phyloP scores from a whole-genome alignment of 2,888 invertebrate species.

The Diplolepis rosae region DNA sequence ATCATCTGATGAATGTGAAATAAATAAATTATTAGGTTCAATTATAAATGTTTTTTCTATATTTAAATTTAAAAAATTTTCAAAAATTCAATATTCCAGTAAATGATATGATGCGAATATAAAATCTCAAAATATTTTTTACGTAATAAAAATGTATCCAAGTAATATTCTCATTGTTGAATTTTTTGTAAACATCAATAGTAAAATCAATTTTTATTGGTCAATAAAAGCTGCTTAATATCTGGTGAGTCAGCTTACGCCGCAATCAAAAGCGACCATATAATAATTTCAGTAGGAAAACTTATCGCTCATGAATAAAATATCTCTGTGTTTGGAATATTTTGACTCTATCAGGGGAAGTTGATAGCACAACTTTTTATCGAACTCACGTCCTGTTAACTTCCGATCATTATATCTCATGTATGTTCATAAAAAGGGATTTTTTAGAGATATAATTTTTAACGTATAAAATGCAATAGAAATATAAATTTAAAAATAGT shows the following conservation, averaged over 20 bases:
- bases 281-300: neutral
- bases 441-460: too few relatives aligned
- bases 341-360: constrained; percentile 10
- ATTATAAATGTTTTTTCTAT: too few relatives aligned
- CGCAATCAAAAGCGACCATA: neutral
- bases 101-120: too few relatives aligned
- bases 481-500: too few relatives aligned
- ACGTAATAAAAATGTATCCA: neutral
- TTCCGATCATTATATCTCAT: neutral
- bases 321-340: neutral
- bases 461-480: too few relatives aligned
- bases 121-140: neutral
- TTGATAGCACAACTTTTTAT: neutral
- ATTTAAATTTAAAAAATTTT: too few relatives aligned
- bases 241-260: neutral
- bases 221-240: too few relatives aligned
- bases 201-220: too few relatives aligned
- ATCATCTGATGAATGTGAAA: neutral
- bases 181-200: neutral
- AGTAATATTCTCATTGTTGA: neutral
- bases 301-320: constrained; percentile 19
- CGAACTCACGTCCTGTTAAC: neutral
- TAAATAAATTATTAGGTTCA: too few relatives aligned
- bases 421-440: too few relatives aligned
- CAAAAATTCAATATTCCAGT: too few relatives aligned